These are phyloP conservation scores for Crocuta crocuta DNA, from an alignment of 2,113 vertebrate genomes.

Conservation along the genomic window DNA sequence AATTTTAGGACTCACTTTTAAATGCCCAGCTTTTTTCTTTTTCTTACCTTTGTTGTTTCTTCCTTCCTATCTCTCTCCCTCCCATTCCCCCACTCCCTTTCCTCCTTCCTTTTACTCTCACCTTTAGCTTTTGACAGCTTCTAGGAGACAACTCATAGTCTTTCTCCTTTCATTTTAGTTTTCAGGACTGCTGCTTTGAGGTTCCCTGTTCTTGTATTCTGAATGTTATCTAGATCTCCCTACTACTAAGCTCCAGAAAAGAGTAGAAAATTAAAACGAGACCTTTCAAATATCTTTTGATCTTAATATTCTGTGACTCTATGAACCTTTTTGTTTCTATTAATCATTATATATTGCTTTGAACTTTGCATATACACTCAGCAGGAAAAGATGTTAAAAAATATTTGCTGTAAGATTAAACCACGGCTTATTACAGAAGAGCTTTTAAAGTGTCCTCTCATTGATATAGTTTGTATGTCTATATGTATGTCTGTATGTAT, in stretches of 20 bases:
- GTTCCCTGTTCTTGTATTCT: neutral
- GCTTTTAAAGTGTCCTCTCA: neutral
- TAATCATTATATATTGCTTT: neutral
- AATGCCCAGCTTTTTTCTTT: neutral
- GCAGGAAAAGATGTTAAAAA: neutral
- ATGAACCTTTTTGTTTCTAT: neutral
- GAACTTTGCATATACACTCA: neutral
- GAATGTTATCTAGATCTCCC: neutral
- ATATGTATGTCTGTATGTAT: neutral
- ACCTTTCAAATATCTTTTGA: neutral
- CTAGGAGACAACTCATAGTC: neutral
- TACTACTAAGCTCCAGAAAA: neutral
- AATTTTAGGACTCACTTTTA: neutral
- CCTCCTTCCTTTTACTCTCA: neutral
- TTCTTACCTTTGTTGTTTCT: neutral
- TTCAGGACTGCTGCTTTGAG: neutral
- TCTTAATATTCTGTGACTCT: neutral
- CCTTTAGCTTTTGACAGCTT: neutral
- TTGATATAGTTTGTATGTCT: neutral
- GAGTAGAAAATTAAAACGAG: neutral
- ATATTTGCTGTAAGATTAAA: neutral
- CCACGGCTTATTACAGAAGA: neutral
- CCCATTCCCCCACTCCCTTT: too few relatives aligned
- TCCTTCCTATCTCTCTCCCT: fast-evolving
- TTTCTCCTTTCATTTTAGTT: neutral